Base-by-base conservation (phyloP, 2,113 vertebrate genomes). In the Hippolais icterina region DNA sequence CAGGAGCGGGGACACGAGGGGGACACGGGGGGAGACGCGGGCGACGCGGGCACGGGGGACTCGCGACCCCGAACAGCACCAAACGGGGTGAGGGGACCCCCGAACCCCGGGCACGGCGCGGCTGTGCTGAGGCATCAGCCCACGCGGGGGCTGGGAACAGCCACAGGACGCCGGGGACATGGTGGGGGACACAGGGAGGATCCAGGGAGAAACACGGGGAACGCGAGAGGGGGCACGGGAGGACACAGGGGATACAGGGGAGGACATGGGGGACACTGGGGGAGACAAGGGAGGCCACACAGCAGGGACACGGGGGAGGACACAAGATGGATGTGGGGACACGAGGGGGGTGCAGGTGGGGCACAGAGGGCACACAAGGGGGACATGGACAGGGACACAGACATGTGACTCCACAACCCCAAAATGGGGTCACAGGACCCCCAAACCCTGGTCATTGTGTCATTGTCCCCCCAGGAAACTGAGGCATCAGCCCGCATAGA, bases 321-420 rank as follows among this genome's bases (percentile, higher is more conserved):
- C 74, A 11, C 29, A 4, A 21, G 29, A 25, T 29, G 37, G 33
- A 5, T 44, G 12, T 23, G 27, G 29, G 29, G 29, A 57, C 52
- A 47, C 5, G 6, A 9, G 6, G 18, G 17, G 11, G 14, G 17
- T 19, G 54, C 37, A 35, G 19, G 20, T 24, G 54, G 11, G 20
- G 49, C 39, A 19, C 31, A 54, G 39, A 37, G 16, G 21, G 6
- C 47, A 9, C 47, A 11, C 21, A 1, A 63, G 33, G 39, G 41
- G 49, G 14, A 54, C 56, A 11, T 0, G 21, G 50, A 31, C 27
- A 44, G 7, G 22, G 21, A 15, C 29, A 23, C 29, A 24, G 27
- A 21, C n/a, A 2, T 1, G 3, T 1, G 1, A 68, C 52, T 28
- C 22, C 28, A 16, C 13, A 10, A 47, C 5, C n/a, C 23, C 42